Percentiles rank a stretch among this genome's conserved stretches.
These are phyloP conservation scores for Furcifer pardalis DNA, from an alignment of 2,797 vertebrate genomes.

Conservation along the genomic window DNA sequence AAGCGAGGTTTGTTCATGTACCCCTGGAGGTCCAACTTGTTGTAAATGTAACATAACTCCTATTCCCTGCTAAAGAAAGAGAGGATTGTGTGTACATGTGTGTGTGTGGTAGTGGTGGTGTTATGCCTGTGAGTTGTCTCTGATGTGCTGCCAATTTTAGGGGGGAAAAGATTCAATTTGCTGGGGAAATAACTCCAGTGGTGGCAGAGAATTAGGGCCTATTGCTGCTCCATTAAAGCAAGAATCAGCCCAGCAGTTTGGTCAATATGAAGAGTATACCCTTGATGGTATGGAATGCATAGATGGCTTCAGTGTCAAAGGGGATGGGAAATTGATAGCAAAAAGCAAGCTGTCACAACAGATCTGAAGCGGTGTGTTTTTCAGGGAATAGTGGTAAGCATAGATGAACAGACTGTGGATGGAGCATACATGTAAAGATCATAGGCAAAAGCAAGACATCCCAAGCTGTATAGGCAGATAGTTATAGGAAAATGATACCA, in stretches of 20 bases:
- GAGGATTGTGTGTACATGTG: too few species aligned
- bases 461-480: too few species aligned
- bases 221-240: constrained; percentile 41
- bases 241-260: not conserved
- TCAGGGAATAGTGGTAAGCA: not conserved
- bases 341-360: not conserved
- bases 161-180: constrained; percentile 69
- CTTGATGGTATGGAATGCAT: rapidly evolving
- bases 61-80: constrained; percentile 71
- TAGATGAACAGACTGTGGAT: not conserved
- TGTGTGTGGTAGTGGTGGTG: constrained; percentile 43
- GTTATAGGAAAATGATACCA: too few species aligned
- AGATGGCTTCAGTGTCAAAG: not conserved
- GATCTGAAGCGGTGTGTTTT: not conserved
- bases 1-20: constrained; percentile 72
- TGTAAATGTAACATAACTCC: constrained; percentile 68
- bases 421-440: too few species aligned
- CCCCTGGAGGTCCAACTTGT: constrained; percentile 67
- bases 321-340: not conserved
- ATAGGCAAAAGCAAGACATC: too few species aligned
- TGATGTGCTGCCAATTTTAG: constrained; percentile 74
- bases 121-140: constrained; percentile 63
- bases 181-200: constrained; percentile 55
- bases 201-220: constrained; percentile 60
- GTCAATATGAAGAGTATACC: not conserved